Percentiles rank a stretch among this genome's conserved stretches.
phyloP scores from a whole-genome alignment of 1,140 invertebrate genomes.

The Aphelinus atriplicis region DNA sequence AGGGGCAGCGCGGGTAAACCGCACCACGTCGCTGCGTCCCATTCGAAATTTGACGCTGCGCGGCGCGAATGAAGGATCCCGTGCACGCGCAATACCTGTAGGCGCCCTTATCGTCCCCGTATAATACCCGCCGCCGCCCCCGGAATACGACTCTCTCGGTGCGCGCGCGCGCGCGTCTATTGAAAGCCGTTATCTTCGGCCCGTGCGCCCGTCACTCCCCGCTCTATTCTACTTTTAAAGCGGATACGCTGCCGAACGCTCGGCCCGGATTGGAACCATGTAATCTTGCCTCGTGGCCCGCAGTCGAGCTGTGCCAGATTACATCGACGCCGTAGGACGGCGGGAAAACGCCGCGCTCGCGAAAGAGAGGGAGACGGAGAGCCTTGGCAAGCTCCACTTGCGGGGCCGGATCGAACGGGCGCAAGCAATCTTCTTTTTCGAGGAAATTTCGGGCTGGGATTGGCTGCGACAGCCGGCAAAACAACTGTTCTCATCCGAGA shows the following conservation, averaged over 20 bases:
- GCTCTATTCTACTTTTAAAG: neutral
- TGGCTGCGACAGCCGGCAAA: too few species aligned
- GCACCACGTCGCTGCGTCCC: too few species aligned
- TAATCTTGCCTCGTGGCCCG: neutral
- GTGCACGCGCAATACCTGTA: neutral
- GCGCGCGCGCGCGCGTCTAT: neutral
- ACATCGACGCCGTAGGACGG: slow-evolving; percentile 1
- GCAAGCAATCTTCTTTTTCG: too few species aligned
- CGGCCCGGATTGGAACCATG: slow-evolving; percentile 1
- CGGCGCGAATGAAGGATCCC: too few species aligned
- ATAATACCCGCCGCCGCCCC: neutral
- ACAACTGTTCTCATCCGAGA: too few species aligned
- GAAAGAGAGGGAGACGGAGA: neutral
- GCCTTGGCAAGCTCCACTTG: too few species aligned
- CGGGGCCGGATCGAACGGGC: too few species aligned
- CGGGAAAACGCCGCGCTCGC: slow-evolving; percentile 1
- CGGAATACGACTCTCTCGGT: neutral
- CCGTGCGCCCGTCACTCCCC: neutral
- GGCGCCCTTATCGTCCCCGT: neutral
- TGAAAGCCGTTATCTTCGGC: slow-evolving; percentile 7
- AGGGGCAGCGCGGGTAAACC: too few species aligned
- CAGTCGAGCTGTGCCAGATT: neutral
- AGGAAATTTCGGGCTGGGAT: too few species aligned
- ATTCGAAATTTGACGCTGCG: too few species aligned
- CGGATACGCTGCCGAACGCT: neutral